These are phyloP conservation scores for Marcusenius ussheri DNA, from an alignment of 2,113 vertebrate species.

Conservation along the genomic window DNA sequence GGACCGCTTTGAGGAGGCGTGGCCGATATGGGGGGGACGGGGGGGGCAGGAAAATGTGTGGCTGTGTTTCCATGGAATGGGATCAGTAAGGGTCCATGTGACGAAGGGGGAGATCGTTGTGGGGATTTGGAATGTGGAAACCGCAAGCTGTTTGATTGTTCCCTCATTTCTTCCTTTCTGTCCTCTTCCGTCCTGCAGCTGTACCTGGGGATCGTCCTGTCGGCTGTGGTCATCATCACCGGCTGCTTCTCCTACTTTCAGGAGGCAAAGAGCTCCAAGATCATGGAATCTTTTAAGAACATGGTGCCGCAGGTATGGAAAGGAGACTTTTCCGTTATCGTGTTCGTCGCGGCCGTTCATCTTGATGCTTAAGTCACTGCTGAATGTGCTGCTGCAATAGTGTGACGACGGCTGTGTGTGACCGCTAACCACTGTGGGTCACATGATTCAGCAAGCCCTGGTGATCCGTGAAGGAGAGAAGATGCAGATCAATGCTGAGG, in stretches of 20 bases:
- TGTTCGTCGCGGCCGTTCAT: neutral
- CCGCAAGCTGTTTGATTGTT: neutral
- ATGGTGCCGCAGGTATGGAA: conserved; percentile 81
- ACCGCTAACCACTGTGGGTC: neutral
- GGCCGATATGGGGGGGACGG: neutral
- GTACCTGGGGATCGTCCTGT: conserved; percentile 82
- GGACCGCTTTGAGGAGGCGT: too few species aligned
- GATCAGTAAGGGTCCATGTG: neutral
- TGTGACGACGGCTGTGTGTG: neutral
- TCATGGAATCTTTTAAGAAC: conserved; percentile 93
- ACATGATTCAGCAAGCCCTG: conserved; percentile 71
- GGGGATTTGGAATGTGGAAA: neutral
- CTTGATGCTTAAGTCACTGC: neutral
- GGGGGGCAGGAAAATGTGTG: neutral
- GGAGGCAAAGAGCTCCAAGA: conserved; percentile 87
- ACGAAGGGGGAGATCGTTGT: neutral
- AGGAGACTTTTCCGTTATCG: neutral
- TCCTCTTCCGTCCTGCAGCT: conserved; percentile 49
- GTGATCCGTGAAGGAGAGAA: conserved; percentile 89
- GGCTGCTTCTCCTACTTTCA: conserved; percentile 92
- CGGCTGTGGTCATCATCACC: conserved; percentile 81
- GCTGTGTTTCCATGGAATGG: neutral
- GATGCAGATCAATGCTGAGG: conserved; percentile 84
- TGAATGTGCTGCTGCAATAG: neutral
- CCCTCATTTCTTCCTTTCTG: neutral